Percentiles rank a stretch among this genome's conserved stretches.
These are phyloP conservation scores for Anguilla japonica DNA, from an alignment of 2,113 vertebrate species.

Conservation along the genomic window DNA sequence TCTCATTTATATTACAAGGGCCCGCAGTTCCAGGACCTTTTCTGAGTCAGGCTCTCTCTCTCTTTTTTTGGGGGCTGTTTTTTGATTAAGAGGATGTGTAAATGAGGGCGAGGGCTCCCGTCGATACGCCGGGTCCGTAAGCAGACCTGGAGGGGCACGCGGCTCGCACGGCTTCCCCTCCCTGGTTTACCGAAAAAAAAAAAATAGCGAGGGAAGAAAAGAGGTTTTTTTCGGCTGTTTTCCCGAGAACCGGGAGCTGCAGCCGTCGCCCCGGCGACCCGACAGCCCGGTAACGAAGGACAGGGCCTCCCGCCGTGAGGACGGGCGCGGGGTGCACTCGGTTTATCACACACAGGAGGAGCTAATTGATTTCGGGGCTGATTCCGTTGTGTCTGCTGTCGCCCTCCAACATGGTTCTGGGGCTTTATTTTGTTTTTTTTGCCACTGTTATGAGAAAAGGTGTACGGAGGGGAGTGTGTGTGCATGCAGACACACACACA, in stretches of 20 bases:
- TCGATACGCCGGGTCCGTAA: slow-evolving; percentile 68
- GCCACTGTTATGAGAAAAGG: slow-evolving; percentile 45
- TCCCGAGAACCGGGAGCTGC: slow-evolving; percentile 65
- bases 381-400: slow-evolving; percentile 71
- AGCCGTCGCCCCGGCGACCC: slow-evolving; percentile 70
- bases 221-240: slow-evolving; percentile 55
- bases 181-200: no score
- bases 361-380: slow-evolving; percentile 74
- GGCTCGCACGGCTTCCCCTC: slow-evolving; percentile 58
- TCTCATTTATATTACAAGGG: slow-evolving; percentile 16
- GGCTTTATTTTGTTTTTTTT: not conserved
- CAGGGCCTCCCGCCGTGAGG: slow-evolving; percentile 77
- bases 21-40: slow-evolving; percentile 51
- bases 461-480: no score
- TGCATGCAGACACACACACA: not conserved
- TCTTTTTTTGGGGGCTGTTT: slow-evolving; percentile 19
- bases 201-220: slow-evolving; percentile 10
- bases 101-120: slow-evolving; percentile 47
- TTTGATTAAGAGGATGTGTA: slow-evolving; percentile 65
- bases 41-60: slow-evolving; percentile 40
- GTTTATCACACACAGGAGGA: slow-evolving; percentile 77
- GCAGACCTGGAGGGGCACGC: slow-evolving; percentile 55
- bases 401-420: slow-evolving; percentile 72
- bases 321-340: slow-evolving; percentile 68
- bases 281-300: slow-evolving; percentile 65